phyloP scores from a whole-genome alignment of 2,797 vertebrate genomes.

The Sebastes hubbsi region DNA sequence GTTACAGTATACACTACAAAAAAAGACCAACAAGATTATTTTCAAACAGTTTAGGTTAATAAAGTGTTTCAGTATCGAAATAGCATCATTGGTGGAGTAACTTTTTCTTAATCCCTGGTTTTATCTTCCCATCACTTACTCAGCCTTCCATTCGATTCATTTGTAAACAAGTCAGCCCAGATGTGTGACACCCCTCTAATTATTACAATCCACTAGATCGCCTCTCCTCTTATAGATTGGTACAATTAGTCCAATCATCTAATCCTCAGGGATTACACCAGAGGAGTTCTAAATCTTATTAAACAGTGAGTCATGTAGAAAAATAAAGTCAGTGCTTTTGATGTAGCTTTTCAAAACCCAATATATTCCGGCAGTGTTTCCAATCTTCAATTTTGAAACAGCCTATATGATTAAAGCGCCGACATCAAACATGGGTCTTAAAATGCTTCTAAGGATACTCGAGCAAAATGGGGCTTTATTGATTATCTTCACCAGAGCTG shows the following conservation, averaged over 20 bases:
- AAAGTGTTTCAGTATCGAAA: neutral
- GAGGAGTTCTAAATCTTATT: neutral
- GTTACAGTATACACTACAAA: neutral
- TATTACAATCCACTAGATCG: constrained; percentile 5
- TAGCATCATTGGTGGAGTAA: neutral
- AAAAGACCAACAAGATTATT: neutral
- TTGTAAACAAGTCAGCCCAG: neutral
- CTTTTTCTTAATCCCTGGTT: neutral
- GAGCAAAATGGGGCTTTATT: neutral
- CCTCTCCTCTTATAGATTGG: neutral
- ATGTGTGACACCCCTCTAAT: neutral
- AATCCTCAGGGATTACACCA: neutral
- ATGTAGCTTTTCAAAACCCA: constrained; percentile 6
- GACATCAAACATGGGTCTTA: neutral
- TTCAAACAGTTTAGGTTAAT: neutral
- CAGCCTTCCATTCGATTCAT: neutral
- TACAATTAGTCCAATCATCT: neutral
- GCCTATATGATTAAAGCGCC: neutral
- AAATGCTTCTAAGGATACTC: neutral
- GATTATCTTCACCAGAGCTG: neutral
- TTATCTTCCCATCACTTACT: neutral
- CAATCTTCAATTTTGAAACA: neutral
- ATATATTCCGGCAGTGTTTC: neutral
- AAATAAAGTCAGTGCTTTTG: neutral
- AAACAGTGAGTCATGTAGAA: neutral